Percentiles rank a stretch among this genome's conserved stretches.
Evolutionary conservation across 2,888 invertebrate species (phyloP).

Genomic region (Campopleginae sp.): DNA sequence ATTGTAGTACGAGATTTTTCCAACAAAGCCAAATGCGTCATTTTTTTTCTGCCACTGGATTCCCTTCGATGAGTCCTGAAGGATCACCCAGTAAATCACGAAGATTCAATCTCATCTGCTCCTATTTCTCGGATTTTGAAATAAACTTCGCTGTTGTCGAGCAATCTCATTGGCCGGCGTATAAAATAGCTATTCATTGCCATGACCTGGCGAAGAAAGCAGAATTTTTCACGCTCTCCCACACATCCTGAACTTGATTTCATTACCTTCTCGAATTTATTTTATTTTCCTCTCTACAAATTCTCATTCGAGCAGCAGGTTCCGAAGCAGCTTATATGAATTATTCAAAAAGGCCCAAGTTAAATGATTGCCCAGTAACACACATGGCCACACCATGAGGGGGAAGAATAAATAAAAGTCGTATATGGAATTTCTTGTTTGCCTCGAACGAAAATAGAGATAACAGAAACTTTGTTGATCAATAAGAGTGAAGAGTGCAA

Average conservation of each 20-base stretch:
- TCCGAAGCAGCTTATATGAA: slow-evolving; percentile 73
- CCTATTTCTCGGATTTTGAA: neutral
- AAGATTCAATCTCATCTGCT: slow-evolving; percentile 9
- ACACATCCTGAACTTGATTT: slow-evolving; percentile 4
- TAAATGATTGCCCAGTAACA: slow-evolving; percentile 55
- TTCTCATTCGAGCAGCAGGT: slow-evolving; percentile 15
- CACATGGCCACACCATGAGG: neutral
- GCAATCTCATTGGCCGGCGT: slow-evolving; percentile 65
- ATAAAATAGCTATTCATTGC: slow-evolving; percentile 71
- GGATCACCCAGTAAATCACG: neutral
- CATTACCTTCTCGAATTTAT: slow-evolving; percentile 11
- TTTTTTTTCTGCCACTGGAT: neutral
- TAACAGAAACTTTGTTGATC: slow-evolving; percentile 6
- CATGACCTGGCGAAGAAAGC: neutral
- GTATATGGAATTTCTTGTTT: slow-evolving; percentile 7
- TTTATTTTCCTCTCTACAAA: slow-evolving; percentile 45
- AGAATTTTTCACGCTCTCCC: slow-evolving; percentile 40
- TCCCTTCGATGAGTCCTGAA: too few relatives aligned
- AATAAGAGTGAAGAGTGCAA: slow-evolving; percentile 21
- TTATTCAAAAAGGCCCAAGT: slow-evolving; percentile 76
- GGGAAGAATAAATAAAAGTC: slow-evolving; percentile 30
- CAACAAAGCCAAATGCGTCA: neutral
- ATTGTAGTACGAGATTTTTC: neutral
- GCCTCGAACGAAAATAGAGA: neutral
- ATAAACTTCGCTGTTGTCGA: slow-evolving; percentile 50